These are phyloP conservation scores for Sebastes jordani DNA, from an alignment of 2,797 vertebrate species.

Conservation along the genomic window DNA sequence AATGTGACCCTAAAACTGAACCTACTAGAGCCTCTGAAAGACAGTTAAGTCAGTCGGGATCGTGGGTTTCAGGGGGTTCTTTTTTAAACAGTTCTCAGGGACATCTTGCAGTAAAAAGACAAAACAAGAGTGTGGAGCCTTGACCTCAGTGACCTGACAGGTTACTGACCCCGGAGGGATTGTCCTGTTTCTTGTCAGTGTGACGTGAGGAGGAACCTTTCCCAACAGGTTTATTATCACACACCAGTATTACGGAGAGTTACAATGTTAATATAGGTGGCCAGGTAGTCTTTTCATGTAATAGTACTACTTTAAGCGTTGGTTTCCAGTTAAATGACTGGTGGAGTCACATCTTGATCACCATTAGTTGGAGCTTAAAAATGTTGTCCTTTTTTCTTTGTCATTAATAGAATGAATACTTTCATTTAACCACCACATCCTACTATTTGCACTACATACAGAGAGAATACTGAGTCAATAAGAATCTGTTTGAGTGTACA, in stretches of 20 bases:
- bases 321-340: not conserved
- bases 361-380: not conserved
- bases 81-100: constrained; percentile 1
- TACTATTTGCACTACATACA: not conserved
- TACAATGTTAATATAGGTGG: not conserved
- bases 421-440: constrained; percentile 3
- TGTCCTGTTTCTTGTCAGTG: not conserved
- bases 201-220: not conserved
- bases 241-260: not conserved
- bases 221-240: not conserved
- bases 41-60: no score
- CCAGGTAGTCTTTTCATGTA: not conserved
- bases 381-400: not conserved
- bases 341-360: not conserved
- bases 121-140: constrained; percentile 13
- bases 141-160: constrained; percentile 53
- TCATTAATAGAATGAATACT: not conserved
- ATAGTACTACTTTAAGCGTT: not conserved
- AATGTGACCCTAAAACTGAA: no score
- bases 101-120: not conserved
- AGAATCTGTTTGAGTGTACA: not conserved
- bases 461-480: not conserved
- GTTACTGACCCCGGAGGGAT: constrained; percentile 5
- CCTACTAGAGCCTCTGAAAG: no score
- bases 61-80: not conserved